These are phyloP conservation scores for Aporophyla lueneburgensis DNA, from an alignment of 2,888 invertebrate genomes.

Conservation along the genomic window DNA sequence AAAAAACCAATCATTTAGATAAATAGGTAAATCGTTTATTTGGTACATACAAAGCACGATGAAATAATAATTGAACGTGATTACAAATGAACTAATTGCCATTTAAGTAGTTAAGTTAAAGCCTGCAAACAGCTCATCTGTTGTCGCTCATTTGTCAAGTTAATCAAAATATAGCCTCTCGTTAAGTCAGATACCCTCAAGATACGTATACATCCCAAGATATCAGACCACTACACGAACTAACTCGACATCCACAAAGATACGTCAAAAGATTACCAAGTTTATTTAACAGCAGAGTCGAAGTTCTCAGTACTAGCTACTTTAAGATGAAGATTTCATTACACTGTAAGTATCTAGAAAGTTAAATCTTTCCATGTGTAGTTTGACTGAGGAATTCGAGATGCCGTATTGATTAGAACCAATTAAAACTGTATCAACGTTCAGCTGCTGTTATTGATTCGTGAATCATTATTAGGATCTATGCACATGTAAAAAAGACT, in stretches of 20 bases:
- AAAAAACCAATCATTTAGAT: too few species aligned
- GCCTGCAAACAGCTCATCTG: neutral
- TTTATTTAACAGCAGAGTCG: slow-evolving; percentile 15
- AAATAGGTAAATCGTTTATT: too few species aligned
- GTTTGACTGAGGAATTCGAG: neutral
- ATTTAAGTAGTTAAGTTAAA: neutral
- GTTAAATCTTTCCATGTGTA: neutral
- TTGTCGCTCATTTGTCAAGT: neutral
- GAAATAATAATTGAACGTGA: too few species aligned
- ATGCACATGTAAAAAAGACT: neutral
- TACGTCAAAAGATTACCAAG: slow-evolving; percentile 24
- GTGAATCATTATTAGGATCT: slow-evolving; percentile 5
- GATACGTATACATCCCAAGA: too few species aligned
- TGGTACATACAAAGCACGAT: too few species aligned
- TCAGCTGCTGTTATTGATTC: neutral
- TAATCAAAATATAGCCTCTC: neutral
- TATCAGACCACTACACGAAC: slow-evolving; percentile 11
- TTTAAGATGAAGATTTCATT: slow-evolving; percentile 22
- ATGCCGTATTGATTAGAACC: slow-evolving; percentile 28
- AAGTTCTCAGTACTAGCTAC: slow-evolving; percentile 22
- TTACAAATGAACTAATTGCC: too few species aligned
- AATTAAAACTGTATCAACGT: slow-evolving; percentile 22
- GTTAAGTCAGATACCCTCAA: neutral
- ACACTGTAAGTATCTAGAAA: neutral
- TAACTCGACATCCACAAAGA: neutral